Evolutionary conservation across 2,888 invertebrate genomes (phyloP).

Genomic region (Myopa testacea): DNA sequence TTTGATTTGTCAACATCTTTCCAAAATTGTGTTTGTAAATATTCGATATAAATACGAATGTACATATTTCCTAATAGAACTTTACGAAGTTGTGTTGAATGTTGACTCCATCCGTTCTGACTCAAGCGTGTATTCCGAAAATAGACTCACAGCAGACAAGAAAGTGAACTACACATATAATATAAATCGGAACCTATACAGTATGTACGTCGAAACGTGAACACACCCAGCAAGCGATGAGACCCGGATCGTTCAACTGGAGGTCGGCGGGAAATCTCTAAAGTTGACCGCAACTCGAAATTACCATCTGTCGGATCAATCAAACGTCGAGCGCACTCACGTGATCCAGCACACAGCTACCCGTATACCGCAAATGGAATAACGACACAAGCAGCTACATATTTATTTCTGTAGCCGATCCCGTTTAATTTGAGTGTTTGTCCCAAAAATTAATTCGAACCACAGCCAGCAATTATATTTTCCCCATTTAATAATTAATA

Average conservation of each 20-base stretch:
- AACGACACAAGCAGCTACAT: conserved; percentile 21
- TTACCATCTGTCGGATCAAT: conserved; percentile 64
- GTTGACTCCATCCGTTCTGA: too few relatives aligned
- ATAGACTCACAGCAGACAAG: too few relatives aligned
- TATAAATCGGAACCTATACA: too few relatives aligned
- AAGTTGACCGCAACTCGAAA: conserved; percentile 45
- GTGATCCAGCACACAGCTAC: conserved; percentile 24
- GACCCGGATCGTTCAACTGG: neutral
- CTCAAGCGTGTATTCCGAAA: too few relatives aligned
- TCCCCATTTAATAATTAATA: conserved; percentile 64
- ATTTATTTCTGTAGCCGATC: conserved; percentile 59
- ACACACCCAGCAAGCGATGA: too few relatives aligned
- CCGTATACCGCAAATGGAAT: neutral
- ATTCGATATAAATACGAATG: too few relatives aligned
- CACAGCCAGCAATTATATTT: conserved; percentile 60
- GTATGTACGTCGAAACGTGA: too few relatives aligned
- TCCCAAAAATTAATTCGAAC: conserved; percentile 51
- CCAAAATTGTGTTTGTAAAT: too few relatives aligned
- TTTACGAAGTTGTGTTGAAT: too few relatives aligned
- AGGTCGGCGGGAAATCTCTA: conserved; percentile 10
- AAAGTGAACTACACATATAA: too few relatives aligned
- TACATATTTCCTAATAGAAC: too few relatives aligned
- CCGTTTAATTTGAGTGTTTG: conserved; percentile 62
- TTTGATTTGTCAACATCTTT: neutral
- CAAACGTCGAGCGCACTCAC: conserved; percentile 59